A percentile compares a stretch with the other conserved stretches of the same genome.
These are phyloP conservation scores for Eubasilissa regina DNA, from an alignment of 1,140 invertebrate species.

Conservation along the genomic window DNA sequence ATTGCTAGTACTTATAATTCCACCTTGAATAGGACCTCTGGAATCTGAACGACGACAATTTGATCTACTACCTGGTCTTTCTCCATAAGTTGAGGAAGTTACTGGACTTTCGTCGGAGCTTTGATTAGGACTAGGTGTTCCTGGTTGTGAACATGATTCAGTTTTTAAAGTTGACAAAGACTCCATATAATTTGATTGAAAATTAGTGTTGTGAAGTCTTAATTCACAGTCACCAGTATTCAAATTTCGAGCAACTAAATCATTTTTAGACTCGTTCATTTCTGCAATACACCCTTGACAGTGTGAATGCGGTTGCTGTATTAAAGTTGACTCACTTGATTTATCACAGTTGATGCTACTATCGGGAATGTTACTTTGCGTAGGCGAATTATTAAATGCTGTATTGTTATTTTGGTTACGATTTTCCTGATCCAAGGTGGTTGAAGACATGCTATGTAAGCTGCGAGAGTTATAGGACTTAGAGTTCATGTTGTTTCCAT, in stretches of 20 bases:
- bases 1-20: conserved; percentile 83
- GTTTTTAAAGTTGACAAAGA: conserved; percentile 54
- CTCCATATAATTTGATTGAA: conserved; percentile 55
- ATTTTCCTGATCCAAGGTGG: conserved; percentile 39
- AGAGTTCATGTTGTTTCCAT: conserved; percentile 42
- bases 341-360: conserved; percentile 73
- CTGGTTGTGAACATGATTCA: conserved; percentile 60
- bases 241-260: conserved; percentile 26
- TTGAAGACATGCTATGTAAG: conserved; percentile 15
- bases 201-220: conserved; percentile 52
- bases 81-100: conserved; percentile 80
- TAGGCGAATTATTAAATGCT: conserved; percentile 59
- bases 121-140: conserved; percentile 71
- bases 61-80: conserved; percentile 68
- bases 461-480: conserved; percentile 46
- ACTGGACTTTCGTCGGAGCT: conserved; percentile 79
- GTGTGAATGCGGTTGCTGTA: conserved; percentile 67
- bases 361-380: conserved; percentile 71
- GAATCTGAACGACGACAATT: conserved; percentile 70
- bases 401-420: conserved; percentile 27
- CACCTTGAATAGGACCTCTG: conserved; percentile 80
- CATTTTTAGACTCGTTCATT: conserved; percentile 57
- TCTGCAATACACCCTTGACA: conserved; percentile 67
- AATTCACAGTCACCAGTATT: conserved; percentile 51
- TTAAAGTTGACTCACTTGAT: conserved; percentile 64